These are phyloP conservation scores for Pardalotus punctatus DNA, from an alignment of 2,113 vertebrate genomes.

Conservation along the genomic window DNA sequence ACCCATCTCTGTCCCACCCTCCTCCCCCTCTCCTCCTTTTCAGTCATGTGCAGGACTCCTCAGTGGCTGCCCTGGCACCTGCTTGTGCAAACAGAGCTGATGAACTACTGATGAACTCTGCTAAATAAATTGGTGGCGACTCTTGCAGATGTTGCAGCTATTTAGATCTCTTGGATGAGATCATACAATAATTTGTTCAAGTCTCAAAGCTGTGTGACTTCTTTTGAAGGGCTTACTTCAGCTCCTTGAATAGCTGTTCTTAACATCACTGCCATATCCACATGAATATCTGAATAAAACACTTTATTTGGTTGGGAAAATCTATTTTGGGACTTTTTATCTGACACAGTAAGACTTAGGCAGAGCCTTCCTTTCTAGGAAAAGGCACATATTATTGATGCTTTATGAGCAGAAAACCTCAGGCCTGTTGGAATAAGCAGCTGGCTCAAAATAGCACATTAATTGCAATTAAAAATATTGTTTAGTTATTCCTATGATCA, in stretches of 20 bases:
- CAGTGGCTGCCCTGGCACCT: constrained; percentile 35
- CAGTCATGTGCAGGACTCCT: not conserved
- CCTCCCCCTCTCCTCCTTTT: not conserved
- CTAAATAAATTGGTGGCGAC: constrained; percentile 20
- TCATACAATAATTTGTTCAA: constrained; percentile 38
- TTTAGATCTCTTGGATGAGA: constrained; percentile 50
- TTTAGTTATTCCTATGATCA: rapidly evolving
- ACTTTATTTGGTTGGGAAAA: constrained; percentile 12
- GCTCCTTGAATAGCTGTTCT: constrained; percentile 45
- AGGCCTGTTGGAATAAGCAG: constrained; percentile 10
- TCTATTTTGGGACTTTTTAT: constrained; percentile 37
- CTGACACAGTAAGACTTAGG: constrained; percentile 3
- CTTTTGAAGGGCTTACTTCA: constrained; percentile 48
- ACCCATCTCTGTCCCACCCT: not conserved
- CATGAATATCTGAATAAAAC: constrained; percentile 36
- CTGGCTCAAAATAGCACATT: not conserved
- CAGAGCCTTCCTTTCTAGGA: constrained; percentile 48
- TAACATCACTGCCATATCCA: constrained; percentile 5
- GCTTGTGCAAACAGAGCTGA: constrained; percentile 41
- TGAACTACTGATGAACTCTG: constrained; percentile 44
- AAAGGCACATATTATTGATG: not conserved
- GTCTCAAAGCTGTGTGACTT: constrained; percentile 37
- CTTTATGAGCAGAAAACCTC: constrained; percentile 39
- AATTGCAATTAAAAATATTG: not conserved
- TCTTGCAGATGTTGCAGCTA: constrained; percentile 48